These are phyloP conservation scores for Hylaeus volcanicus DNA, from an alignment of 1,140 invertebrate genomes.

Conservation along the genomic window DNA sequence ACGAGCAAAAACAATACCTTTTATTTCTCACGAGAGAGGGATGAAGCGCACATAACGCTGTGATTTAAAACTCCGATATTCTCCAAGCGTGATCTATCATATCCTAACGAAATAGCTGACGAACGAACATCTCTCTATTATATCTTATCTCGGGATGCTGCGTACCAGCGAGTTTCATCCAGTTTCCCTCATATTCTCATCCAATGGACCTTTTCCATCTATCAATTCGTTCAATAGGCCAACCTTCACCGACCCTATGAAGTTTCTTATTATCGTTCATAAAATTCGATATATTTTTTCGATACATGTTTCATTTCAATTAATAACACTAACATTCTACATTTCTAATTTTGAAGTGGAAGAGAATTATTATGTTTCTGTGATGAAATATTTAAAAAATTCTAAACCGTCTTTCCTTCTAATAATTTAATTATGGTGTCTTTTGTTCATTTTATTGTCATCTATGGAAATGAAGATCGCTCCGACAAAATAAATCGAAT, in stretches of 20 bases:
- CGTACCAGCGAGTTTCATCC: slow-evolving; percentile 2
- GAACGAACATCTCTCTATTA: slow-evolving; percentile 27
- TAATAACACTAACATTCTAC: too few species aligned
- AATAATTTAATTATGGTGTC: too few species aligned
- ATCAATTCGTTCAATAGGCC: background rate
- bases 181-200: background rate
- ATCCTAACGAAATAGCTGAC: slow-evolving; percentile 22
- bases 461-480: too few species aligned
- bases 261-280: background rate
- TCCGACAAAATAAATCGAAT: too few species aligned
- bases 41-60: background rate
- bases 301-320: too few species aligned
- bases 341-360: too few species aligned
- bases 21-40: background rate
- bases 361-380: too few species aligned
- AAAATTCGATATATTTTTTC: too few species aligned
- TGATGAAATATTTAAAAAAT: too few species aligned
- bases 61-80: slow-evolving; percentile 29
- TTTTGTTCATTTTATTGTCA: too few species aligned
- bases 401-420: too few species aligned
- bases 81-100: slow-evolving; percentile 15
- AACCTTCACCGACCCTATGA: background rate
- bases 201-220: background rate
- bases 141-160: slow-evolving; percentile 11
- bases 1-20: background rate